Percentiles rank a stretch among this genome's conserved stretches.
phyloP scores from a whole-genome alignment of 2,797 vertebrate species.

The Gadopsis bispinosus region DNA sequence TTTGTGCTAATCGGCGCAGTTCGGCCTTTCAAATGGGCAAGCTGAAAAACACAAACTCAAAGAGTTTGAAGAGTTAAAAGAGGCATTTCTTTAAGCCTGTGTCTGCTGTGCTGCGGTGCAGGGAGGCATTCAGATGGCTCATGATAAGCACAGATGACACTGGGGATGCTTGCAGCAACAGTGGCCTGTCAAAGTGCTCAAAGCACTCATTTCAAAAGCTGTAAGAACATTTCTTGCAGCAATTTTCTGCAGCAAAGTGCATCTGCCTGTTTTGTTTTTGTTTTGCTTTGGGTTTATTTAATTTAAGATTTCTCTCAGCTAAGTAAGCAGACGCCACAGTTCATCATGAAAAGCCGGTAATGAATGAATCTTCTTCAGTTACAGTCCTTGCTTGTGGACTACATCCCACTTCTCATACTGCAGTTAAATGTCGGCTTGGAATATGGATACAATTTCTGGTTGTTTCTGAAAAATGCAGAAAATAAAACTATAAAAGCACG shows the following conservation, averaged over 20 bases:
- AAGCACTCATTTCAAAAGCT: constrained; percentile 10
- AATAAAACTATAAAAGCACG: constrained; percentile 5
- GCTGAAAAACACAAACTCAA: neutral
- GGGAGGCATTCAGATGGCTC: constrained; percentile 28
- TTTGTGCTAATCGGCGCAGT: neutral
- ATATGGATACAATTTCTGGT: neutral
- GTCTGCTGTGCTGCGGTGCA: constrained; percentile 4
- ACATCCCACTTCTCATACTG: neutral
- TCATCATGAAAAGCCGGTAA: neutral
- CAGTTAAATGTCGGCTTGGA: neutral
- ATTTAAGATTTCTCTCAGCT: constrained; percentile 18
- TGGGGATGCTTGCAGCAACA: constrained; percentile 20
- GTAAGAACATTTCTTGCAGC: neutral
- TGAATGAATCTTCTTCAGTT: constrained; percentile 4
- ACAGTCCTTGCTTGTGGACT: neutral
- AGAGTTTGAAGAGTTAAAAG: too few relatives aligned
- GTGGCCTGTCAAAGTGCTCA: constrained; percentile 21
- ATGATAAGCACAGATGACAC: constrained; percentile 23
- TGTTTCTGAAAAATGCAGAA: neutral
- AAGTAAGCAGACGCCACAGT: constrained; percentile 11
- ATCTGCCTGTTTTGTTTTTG: neutral
- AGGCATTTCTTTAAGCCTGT: constrained; percentile 31
- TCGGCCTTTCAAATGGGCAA: neutral
- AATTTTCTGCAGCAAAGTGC: neutral
- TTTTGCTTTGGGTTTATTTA: neutral